phyloP scores from a whole-genome alignment of 1,140 invertebrate genomes.

The Caenorhabditis briggsae region DNA sequence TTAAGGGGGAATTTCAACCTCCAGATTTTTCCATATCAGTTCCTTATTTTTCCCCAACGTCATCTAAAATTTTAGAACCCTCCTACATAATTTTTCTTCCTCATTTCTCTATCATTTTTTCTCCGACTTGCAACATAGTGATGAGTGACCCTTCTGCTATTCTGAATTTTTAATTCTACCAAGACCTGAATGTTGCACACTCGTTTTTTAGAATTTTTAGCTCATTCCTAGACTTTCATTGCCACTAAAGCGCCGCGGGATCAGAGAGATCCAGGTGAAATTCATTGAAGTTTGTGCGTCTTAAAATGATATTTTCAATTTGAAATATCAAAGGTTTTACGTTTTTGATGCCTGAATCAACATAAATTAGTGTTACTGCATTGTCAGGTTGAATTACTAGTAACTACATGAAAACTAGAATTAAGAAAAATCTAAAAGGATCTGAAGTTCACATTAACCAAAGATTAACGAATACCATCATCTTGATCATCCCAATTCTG shows the following conservation, averaged over 20 bases:
- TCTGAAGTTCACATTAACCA: too few species aligned
- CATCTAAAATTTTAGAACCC: conserved; percentile 5
- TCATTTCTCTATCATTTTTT: neutral
- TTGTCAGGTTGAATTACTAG: too few species aligned
- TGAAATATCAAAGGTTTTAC: neutral
- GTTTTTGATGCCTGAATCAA: neutral
- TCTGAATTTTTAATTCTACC: conserved; percentile 33
- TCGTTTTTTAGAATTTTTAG: neutral
- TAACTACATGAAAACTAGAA: too few species aligned
- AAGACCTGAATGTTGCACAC: conserved; percentile 10
- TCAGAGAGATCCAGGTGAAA: neutral
- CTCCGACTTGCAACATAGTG: neutral
- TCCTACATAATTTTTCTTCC: neutral
- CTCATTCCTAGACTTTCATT: neutral
- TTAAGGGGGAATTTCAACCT: too few species aligned
- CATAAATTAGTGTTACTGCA: too few species aligned
- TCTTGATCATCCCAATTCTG: too few species aligned
- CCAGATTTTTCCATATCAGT: neutral
- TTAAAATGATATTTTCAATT: neutral
- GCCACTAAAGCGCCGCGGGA: neutral
- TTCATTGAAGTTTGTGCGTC: neutral
- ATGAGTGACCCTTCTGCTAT: conserved; percentile 10
- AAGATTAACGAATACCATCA: too few species aligned
- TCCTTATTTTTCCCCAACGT: neutral
- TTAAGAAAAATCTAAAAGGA: too few species aligned